Evolutionary conservation across 2,797 vertebrate species (phyloP).

Genomic region (Sebastes minor): DNA sequence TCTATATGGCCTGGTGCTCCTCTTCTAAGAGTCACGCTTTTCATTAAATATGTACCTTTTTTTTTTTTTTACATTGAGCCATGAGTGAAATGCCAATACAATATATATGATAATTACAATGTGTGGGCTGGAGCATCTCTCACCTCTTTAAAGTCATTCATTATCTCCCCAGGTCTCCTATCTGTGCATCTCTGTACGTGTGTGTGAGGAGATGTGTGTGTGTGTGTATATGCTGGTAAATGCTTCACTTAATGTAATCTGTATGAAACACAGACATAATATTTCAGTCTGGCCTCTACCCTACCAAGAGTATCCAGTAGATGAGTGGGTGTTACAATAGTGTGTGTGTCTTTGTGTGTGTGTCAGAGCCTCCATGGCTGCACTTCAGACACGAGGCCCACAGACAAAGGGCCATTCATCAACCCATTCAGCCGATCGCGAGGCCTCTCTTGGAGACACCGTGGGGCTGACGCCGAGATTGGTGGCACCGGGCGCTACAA

Average conservation of each 20-base stretch:
- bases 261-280: constrained; percentile 23
- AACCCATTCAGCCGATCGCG: constrained; percentile 35
- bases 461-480: constrained; percentile 62
- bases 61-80: constrained; percentile 54
- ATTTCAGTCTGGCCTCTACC: constrained; percentile 37
- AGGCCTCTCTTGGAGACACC: constrained; percentile 62
- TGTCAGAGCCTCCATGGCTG: constrained; percentile 50
- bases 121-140: constrained; percentile 42
- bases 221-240: constrained; percentile 17
- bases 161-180: constrained; percentile 39
- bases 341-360: not conserved
- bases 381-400: constrained; percentile 66
- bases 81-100: constrained; percentile 62
- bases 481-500: constrained; percentile 59
- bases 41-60: constrained; percentile 63
- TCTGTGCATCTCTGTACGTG: constrained; percentile 2
- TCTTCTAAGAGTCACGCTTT: constrained; percentile 42
- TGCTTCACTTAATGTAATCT: constrained; percentile 44
- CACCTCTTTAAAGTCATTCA: constrained; percentile 67
- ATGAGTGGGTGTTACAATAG: constrained; percentile 30
- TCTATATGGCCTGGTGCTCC: constrained; percentile 5
- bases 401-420: constrained; percentile 73
- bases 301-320: constrained; percentile 8
- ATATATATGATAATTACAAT: constrained; percentile 78
- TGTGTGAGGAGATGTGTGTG: not conserved